Percentiles rank a stretch among this genome's conserved stretches.
Conservation (phyloP, 2,113 vertebrate genomes). For the Elaphurus davidianus region DNA sequence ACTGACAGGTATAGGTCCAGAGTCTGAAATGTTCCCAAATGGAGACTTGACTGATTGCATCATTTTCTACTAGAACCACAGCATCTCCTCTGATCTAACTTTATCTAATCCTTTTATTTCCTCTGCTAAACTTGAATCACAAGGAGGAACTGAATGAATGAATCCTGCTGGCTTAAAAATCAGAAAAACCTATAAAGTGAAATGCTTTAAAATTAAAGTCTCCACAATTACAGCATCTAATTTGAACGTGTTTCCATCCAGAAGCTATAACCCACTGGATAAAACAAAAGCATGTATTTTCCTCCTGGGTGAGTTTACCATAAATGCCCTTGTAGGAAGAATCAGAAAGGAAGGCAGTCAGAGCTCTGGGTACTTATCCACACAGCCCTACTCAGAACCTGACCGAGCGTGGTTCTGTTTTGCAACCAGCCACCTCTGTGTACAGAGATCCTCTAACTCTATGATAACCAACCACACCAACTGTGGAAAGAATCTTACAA, state of each 20-base stretch:
- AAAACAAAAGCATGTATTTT: background rate
- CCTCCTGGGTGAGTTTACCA: background rate
- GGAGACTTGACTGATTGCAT: background rate
- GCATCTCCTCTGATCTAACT: background rate
- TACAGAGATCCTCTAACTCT: too few relatives aligned
- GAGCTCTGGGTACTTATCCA: background rate
- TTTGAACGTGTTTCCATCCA: background rate
- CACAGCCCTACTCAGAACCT: background rate
- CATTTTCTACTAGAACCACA: background rate
- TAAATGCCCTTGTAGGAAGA: too few relatives aligned
- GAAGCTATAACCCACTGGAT: background rate
- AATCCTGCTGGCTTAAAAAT: background rate
- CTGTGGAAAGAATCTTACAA: background rate
- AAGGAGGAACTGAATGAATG: background rate
- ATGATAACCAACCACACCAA: background rate
- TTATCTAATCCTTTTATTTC: background rate
- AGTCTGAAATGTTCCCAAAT: background rate
- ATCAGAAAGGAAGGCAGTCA: too few relatives aligned
- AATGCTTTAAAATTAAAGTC: background rate
- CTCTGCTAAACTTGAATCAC: background rate
- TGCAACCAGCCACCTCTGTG: background rate
- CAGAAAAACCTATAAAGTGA: background rate
- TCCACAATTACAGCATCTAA: background rate
- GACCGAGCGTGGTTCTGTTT: background rate
- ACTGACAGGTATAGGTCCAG: background rate